Percentiles rank a stretch among this genome's conserved stretches.
Evolutionary conservation across 2,888 invertebrate species (phyloP).

Genomic region (Hirtodrosophila histrioides): DNA sequence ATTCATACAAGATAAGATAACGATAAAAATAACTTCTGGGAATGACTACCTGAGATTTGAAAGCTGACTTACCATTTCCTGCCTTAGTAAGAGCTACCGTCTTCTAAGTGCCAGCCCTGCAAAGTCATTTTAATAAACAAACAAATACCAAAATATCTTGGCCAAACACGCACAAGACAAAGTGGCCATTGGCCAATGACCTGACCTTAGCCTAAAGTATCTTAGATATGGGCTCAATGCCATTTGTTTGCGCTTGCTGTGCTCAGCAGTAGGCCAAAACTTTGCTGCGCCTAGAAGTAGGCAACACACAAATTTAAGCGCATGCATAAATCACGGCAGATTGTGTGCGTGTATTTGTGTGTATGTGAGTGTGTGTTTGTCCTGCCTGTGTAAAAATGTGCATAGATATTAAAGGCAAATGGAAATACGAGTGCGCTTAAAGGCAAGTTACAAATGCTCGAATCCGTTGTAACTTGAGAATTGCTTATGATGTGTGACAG

Average conservation of each 20-base stretch:
- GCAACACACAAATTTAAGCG: slow-evolving; percentile 37
- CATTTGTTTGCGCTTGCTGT: slow-evolving; percentile 2
- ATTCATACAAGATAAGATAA: neutral
- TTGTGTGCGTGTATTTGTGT: neutral
- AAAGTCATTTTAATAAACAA: slow-evolving; percentile 31
- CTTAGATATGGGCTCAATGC: slow-evolving; percentile 30
- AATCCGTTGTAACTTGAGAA: slow-evolving; percentile 6
- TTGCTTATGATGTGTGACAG: slow-evolving; percentile 27
- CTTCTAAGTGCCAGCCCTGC: neutral
- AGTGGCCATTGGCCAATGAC: slow-evolving; percentile 42
- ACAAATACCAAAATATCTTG: slow-evolving; percentile 52
- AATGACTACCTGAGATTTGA: slow-evolving; percentile 5
- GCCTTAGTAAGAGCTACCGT: neutral
- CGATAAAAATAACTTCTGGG: neutral
- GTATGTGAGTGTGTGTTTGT: slow-evolving; percentile 6
- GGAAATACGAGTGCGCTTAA: slow-evolving; percentile 28
- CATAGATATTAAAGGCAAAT: slow-evolving; percentile 24
- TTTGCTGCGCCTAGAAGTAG: slow-evolving; percentile 25
- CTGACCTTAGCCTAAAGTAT: slow-evolving; percentile 26
- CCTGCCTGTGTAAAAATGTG: slow-evolving; percentile 32
- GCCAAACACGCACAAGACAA: slow-evolving; percentile 49
- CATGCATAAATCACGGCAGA: slow-evolving; percentile 55
- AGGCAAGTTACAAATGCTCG: slow-evolving; percentile 22
- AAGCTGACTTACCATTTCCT: slow-evolving; percentile 4
- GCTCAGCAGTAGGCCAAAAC: neutral